These are phyloP conservation scores for Vanacampus margaritifer DNA, from an alignment of 2,113 vertebrate genomes.

Conservation along the genomic window DNA sequence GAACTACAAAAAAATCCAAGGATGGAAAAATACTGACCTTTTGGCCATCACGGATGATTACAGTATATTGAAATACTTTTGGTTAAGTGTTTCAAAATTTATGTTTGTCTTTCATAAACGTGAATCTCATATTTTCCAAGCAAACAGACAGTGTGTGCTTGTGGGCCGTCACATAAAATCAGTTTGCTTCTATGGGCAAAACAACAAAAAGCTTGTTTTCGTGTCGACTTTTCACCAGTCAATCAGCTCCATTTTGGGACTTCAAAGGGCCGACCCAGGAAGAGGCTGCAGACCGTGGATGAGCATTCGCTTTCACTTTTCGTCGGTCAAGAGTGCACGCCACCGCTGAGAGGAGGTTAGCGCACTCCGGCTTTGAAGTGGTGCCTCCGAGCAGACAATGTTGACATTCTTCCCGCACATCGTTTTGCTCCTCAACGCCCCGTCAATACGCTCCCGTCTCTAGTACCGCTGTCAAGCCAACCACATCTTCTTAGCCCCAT, in stretches of 20 bases:
- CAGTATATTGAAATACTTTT: no score
- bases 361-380: conserved; percentile 61
- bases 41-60: no score
- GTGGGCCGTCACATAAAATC: no score
- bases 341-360: conserved; percentile 50
- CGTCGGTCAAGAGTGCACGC: conserved; percentile 46
- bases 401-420: conserved; percentile 47
- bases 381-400: conserved; percentile 55
- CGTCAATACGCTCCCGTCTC: conserved; percentile 4
- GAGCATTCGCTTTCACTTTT: conserved; percentile 59
- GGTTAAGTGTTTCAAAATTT: no score
- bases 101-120: conserved; percentile 43
- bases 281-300: conserved; percentile 49
- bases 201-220: conserved; percentile 8
- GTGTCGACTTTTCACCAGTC: conserved; percentile 17
- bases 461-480: not conserved
- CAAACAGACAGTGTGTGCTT: no score
- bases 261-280: conserved; percentile 51
- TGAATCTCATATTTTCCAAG: conserved; percentile 76
- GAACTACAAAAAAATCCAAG: no score
- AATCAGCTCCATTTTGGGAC: conserved; percentile 55
- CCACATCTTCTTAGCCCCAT: not conserved
- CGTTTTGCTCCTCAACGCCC: not conserved
- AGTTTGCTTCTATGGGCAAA: not conserved
- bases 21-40: no score